Base-by-base conservation (phyloP, 2,797 vertebrate genomes). In the Semaprochilodus insignis region DNA sequence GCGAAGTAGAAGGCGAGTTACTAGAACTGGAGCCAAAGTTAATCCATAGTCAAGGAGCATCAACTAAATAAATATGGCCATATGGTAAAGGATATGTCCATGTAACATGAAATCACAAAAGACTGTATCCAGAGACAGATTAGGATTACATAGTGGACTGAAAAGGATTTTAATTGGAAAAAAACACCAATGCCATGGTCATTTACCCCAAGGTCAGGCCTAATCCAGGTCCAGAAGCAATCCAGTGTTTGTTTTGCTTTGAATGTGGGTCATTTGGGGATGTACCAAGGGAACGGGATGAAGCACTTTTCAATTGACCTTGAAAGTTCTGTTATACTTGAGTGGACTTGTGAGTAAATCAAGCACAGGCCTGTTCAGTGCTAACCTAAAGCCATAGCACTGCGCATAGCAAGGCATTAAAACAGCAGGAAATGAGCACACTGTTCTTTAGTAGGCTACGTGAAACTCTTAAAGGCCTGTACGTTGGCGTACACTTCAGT, bases 71-170 rank as follows among this genome's bases (percentile, higher is more conserved):
- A 55, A 13, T 52, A 11, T n/a, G 72, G 19, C n/a, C 54, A 57
- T 74, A 74, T 36, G 72, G 54, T 21, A 3, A 36, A 59, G 36
- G 36, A 3, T 70, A 51, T 62, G 55, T 34, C 23, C 11, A 7
- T 73, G 7, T 34, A 17, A 19, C 25, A 36, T 74, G 19, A 36
- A 13, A 15, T 40, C 54, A 74, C 6, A 3, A 40, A n/a, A 52
- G 27, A 54, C 31, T 31, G 72, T 74, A 57, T n/a, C 31, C 54
- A 15, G 54, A 40, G 31, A 59, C 31, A 74, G 72, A 74, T 74
- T 74, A 74, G 57, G 31, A 74, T 74, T 36, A 40, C 31, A 36
- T 55, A 27, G 14, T 27, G 17, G 25, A 21, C 51, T 31, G 19
- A 59, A 57, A 74, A 44, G 66, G 66, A 69, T 69, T 34, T 36